Base-by-base conservation (phyloP, 2,888 invertebrate species). In the Periphyllus acericola region DNA sequence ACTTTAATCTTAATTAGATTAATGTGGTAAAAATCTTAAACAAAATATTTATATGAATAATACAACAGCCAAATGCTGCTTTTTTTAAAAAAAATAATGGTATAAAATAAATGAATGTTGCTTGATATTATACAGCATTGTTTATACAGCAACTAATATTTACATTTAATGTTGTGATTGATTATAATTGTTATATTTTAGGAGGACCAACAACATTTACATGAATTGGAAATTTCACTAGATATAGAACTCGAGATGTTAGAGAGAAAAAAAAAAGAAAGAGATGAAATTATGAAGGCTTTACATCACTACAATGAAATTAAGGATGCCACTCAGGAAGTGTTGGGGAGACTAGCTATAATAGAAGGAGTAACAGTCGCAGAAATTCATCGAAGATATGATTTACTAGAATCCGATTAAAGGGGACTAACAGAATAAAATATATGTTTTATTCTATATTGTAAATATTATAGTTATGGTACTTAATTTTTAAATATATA, bases 291-390 rank as follows among this genome's bases (percentile, higher is more conserved):
- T 29, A 89, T 90, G 90, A 84, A 85, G 34, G 87, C 89, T n/a
- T 78, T 90, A 36, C 90, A 90, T 79, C 78, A 89, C 19, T 90
- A 89, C 74, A 90, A 90, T 74, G 89, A 90, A 29, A 88, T 89
- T 25, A 90, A 90, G 81, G 90, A 90, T 79, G 89, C 89, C 19
- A 84, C 90, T 36, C 90, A 89, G 76, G 32, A 88, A 79, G 89
- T 90, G 3, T 71, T 90, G n/a, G 89, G 90, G 14, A 82, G 84
- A 34, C 66, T 90, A 29, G 90, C 89, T 17, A 75, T 79, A 74
- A 17, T 90, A 34, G 89, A 89, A 78, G 89, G 89, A 66, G 84
- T 84, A n/a, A 90, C 90, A 14, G 89, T 90, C 25, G 84, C 80
- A 46, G 81, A 90, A 83, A 74, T 90, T 6, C 89, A 90, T 68